Evolutionary conservation across 2,888 invertebrate genomes (phyloP), one percentile per base, ranked within the genome.

Genomic region (Autographa gamma): DNA sequence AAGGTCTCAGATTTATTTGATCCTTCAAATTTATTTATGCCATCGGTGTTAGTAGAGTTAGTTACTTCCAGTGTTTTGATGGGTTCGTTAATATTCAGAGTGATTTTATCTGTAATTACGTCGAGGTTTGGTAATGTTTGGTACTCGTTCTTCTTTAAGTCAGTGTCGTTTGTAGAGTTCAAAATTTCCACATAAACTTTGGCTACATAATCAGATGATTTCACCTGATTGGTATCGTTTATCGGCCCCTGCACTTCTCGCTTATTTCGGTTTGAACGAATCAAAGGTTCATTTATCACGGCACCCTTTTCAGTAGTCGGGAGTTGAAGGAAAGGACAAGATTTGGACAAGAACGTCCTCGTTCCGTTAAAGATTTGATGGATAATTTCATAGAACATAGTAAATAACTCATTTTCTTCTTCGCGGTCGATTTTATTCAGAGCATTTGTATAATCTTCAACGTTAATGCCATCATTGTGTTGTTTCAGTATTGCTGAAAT

Each of bases 381-480:
- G 0, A 93, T 68, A 8, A 93, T 69, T 60, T 83, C 86, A 56
- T 85, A 84, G 38, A 93, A 85, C 69, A 89, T 64, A n/a, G 82
- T 80, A 43, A 90, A 85, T 14, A 92, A 69, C 64, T 92, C 91
- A 62, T 77, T 89, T 69, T 91, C 89, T 69, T 91, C 91, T 66
- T 92, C 90, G 38, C 82, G 82, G 52, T 92, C 87, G 34, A 92
- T 87, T 71, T 82, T 89, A 18, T 89, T 88, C 5, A 94, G 76
- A 13, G 86, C 82, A 61, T 88, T 85, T 2, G 82, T 81, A 79
- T 93, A 94, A 61, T 91, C 90, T 54, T 88, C 88, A 18, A 86
- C 66, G 56, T 90, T 88, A 31, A 93, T 89, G 7, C 93, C 95
- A 67, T 93, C 87, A 65, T 93, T 94, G 66, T 95, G 93, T 69